phyloP scores from a whole-genome alignment of 2,113 vertebrate genomes.

The Excalfactoria chinensis region DNA sequence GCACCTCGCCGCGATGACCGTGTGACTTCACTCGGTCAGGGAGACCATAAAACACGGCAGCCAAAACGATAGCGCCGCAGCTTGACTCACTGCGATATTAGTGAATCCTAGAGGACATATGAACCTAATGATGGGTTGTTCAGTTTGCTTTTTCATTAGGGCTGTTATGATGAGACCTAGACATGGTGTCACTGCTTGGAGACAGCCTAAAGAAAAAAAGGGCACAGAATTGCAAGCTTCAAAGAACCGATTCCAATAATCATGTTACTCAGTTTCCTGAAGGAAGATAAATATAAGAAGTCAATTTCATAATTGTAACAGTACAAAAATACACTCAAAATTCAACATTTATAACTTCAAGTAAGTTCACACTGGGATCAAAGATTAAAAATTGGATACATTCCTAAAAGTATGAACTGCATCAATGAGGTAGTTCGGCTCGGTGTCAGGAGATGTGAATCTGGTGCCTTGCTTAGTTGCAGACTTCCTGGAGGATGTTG shows the following conservation, averaged over 20 bases:
- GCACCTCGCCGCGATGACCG: not conserved
- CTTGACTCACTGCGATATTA: conserved; percentile 25
- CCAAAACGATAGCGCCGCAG: not conserved
- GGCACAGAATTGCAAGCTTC: not conserved
- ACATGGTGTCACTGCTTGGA: conserved; percentile 70
- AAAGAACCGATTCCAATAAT: conserved; percentile 48
- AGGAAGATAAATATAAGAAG: conserved; percentile 35
- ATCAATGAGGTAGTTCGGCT: not conserved
- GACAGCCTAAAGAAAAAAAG: conserved; percentile 38
- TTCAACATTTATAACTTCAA: conserved; percentile 22
- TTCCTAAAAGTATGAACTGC: conserved; percentile 19
- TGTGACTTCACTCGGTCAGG: conserved; percentile 64
- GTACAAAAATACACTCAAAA: conserved; percentile 47
- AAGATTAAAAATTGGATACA: conserved; percentile 31
- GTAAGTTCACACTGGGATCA: conserved; percentile 28
- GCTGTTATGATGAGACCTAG: conserved; percentile 58
- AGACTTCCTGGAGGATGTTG: not conserved
- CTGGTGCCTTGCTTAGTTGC: not conserved
- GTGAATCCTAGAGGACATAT: conserved; percentile 55
- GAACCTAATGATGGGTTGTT: conserved; percentile 35
- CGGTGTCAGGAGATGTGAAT: not conserved
- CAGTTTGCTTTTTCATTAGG: conserved; percentile 57
- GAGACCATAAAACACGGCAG: conserved; percentile 54
- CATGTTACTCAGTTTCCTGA: conserved; percentile 22
- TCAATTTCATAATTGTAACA: not conserved